phyloP scores from a whole-genome alignment of 2,888 invertebrate genomes.

The Scelioninae gen. 2 region DNA sequence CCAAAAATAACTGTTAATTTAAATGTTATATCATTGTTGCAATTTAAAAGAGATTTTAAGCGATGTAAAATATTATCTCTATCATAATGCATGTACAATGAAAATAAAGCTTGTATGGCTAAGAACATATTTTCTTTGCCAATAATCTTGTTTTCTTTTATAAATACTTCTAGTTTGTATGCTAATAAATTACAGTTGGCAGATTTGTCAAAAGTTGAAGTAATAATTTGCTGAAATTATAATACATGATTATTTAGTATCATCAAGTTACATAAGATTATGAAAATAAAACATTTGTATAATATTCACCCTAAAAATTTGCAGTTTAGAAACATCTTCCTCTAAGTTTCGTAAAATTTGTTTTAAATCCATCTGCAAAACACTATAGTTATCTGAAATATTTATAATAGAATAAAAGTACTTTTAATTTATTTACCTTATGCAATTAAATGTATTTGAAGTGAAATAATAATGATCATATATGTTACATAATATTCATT shows the following conservation, averaged over 20 bases:
- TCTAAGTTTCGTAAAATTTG: constrained; percentile 16
- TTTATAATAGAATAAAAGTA: neutral
- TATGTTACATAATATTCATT: neutral
- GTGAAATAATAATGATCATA: neutral
- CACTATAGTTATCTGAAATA: no score
- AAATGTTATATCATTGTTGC: constrained; percentile 64
- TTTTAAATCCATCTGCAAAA: constrained; percentile 34
- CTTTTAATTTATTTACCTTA: neutral
- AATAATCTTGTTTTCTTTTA: constrained; percentile 60
- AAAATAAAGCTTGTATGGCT: constrained; percentile 67
- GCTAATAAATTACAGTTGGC: constrained; percentile 2
- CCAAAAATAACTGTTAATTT: constrained; percentile 67
- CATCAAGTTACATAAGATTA: no score
- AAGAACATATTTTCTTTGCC: constrained; percentile 65
- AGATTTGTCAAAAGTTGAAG: neutral
- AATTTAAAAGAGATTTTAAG: constrained; percentile 59
- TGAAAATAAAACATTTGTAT: no score
- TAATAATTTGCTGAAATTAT: constrained; percentile 29
- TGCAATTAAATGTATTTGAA: neutral
- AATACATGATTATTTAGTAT: no score
- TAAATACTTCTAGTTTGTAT: constrained; percentile 46
- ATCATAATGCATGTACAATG: constrained; percentile 56
- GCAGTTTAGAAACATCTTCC: neutral
- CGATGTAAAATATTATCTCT: constrained; percentile 44
- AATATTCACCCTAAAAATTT: constrained; percentile 27